Base-by-base conservation (phyloP, 2,113 vertebrate genomes). In the Calonectris borealis region DNA sequence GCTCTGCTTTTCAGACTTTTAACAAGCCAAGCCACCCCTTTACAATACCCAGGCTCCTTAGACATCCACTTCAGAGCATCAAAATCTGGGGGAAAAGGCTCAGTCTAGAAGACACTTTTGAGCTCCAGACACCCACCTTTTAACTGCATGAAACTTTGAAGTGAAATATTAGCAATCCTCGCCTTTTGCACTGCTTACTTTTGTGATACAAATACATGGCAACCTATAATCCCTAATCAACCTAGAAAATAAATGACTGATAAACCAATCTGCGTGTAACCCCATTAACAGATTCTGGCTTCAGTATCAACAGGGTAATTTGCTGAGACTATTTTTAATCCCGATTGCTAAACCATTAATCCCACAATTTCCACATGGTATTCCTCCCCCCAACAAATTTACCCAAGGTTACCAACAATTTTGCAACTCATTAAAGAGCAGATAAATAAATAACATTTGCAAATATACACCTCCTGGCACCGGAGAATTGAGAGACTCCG, bases 311-410 rank as follows among this genome's bases (percentile, higher is more conserved):
- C 94, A 92, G 90, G 96, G 94, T 94, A 97, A 96, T 98, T 98
- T 97, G 92, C 96, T 62, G 79, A 86, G 71, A 94, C 90, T 96
- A 96, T 97, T 97, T 97, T 97, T 98, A 98, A 98, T 98, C 97
- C 97, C 38, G 13, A 51, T 95, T 93, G 86, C 95, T 97, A 96
- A 97, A 97, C 97, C 97, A 98, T 95, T 98, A 98, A 98, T 98
- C 98, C 97, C 86, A 90, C 13, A 86, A 97, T 98, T 98, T 98
- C 96, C 72, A 97, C 88, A 95, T 40, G 73, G 93, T 44, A 97
- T 91, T 97, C 88, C 93, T 8, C 88, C n/a, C 11, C 18, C 38
- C 6, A 60, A 57, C 91, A 91, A 97, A 97, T 98, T 96, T 85
- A 95, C 62, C n/a, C 77, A 88, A 80, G 83, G 92, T 93, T 85